phyloP scores from a whole-genome alignment of 2,888 invertebrate species.

The Mesorhabditis sp. region DNA sequence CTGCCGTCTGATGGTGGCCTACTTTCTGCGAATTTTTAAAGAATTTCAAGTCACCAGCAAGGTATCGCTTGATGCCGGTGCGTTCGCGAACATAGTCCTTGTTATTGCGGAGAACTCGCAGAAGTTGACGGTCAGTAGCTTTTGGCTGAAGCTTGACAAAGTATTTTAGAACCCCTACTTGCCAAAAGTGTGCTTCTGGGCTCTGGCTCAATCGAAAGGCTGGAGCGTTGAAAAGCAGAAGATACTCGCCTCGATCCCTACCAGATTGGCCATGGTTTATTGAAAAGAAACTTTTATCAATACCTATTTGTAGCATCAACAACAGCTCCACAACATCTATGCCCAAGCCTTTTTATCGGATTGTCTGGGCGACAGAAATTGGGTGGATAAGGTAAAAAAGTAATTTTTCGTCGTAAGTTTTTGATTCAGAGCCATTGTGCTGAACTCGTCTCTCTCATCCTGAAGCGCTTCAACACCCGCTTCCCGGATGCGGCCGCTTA shows the following conservation, averaged over 20 bases:
- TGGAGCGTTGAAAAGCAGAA: neutral
- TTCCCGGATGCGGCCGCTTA: neutral
- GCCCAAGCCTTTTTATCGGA: neutral
- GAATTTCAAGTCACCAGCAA: neutral
- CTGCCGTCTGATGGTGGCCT: conserved; percentile 1
- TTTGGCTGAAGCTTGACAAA: neutral
- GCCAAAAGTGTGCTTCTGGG: neutral
- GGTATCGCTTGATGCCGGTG: neutral
- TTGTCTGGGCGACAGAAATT: neutral
- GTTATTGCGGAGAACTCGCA: neutral
- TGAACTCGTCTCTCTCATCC: neutral
- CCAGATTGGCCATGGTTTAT: neutral
- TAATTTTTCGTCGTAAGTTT: neutral
- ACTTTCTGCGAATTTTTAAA: neutral
- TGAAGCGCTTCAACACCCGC: neutral
- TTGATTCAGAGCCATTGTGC: neutral
- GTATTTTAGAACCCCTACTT: neutral
- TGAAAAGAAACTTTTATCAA: neutral
- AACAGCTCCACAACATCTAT: neutral
- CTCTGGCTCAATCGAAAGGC: neutral
- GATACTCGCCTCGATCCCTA: neutral
- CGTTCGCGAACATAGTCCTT: neutral
- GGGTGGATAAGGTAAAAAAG: neutral
- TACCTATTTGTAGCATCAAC: neutral
- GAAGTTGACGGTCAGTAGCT: conserved; percentile 1